A percentile compares a stretch with the other conserved stretches of the same genome.
These are phyloP conservation scores for Malurus alboscapulatus DNA, from an alignment of 2,113 vertebrate species.

Conservation along the genomic window DNA sequence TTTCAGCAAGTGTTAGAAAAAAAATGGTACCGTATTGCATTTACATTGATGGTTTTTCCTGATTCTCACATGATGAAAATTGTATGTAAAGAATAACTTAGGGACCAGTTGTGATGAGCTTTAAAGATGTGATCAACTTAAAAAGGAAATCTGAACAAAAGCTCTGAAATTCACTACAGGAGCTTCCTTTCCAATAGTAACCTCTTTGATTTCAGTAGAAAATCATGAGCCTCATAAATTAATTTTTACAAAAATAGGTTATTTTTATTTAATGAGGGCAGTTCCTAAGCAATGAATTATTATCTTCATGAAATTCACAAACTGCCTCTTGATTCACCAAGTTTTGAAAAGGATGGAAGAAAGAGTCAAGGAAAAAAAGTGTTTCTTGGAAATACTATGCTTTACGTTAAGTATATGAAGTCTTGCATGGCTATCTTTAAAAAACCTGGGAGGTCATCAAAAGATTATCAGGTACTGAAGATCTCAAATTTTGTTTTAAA, in stretches of 20 bases:
- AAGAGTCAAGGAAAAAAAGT: neutral
- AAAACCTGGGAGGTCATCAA: neutral
- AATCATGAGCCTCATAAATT: neutral
- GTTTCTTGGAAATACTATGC: neutral
- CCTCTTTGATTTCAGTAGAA: neutral
- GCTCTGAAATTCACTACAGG: neutral
- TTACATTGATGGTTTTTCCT: neutral
- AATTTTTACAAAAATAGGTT: neutral
- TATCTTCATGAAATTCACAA: neutral
- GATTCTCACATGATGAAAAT: neutral
- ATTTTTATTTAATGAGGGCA: slow-evolving; percentile 1
- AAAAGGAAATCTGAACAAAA: neutral
- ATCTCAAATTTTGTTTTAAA: neutral
- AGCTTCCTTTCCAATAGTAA: neutral
- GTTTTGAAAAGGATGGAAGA: neutral
- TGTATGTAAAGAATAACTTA: neutral
- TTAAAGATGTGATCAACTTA: neutral
- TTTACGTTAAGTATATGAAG: neutral
- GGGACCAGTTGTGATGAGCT: neutral
- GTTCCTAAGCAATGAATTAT: neutral
- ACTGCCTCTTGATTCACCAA: neutral
- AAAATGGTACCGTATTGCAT: neutral
- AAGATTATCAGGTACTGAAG: neutral
- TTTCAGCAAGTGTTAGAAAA: neutral
- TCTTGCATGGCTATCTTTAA: neutral